phyloP scores from a whole-genome alignment of 1,140 invertebrate species.

The Melipona quadrifasciata region DNA sequence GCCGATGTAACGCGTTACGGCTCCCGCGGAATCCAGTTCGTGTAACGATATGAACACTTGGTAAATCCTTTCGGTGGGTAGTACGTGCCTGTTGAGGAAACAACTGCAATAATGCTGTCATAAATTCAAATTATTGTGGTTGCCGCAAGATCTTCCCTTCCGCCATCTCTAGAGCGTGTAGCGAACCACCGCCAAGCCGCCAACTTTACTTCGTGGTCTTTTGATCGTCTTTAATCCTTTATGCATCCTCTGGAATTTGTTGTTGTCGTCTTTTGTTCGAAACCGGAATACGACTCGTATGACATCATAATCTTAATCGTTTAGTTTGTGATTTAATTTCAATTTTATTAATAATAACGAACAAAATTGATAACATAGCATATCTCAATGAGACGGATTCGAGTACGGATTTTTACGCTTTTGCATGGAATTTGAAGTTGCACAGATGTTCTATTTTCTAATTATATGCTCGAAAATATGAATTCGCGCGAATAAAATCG shows the following conservation, averaged over 20 bases:
- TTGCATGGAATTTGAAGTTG: no score
- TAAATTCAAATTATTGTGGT: constrained; percentile 52
- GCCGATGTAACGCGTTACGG: background rate
- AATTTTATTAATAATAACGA: no score
- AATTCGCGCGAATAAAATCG: no score
- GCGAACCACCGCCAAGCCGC: background rate
- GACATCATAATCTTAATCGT: no score
- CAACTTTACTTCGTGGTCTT: background rate
- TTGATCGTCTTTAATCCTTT: background rate
- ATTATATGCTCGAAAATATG: no score
- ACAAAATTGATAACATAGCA: no score
- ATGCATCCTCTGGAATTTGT: background rate
- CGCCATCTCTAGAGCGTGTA: constrained; percentile 12
- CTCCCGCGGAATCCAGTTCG: background rate
- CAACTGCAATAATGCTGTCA: constrained; percentile 48
- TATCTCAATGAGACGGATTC: no score
- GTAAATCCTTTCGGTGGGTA: constrained; percentile 43
- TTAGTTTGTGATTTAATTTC: no score
- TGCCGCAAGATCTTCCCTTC: constrained; percentile 16
- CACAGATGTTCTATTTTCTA: no score
- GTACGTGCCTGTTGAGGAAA: constrained; percentile 43
- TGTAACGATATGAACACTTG: constrained; percentile 33
- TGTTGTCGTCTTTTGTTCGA: background rate
- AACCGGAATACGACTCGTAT: background rate
- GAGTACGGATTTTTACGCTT: no score